Evolutionary conservation across 2,888 invertebrate species (phyloP), one percentile per base, ranked within the genome.

Genomic region (Nysson spinosus): DNA sequence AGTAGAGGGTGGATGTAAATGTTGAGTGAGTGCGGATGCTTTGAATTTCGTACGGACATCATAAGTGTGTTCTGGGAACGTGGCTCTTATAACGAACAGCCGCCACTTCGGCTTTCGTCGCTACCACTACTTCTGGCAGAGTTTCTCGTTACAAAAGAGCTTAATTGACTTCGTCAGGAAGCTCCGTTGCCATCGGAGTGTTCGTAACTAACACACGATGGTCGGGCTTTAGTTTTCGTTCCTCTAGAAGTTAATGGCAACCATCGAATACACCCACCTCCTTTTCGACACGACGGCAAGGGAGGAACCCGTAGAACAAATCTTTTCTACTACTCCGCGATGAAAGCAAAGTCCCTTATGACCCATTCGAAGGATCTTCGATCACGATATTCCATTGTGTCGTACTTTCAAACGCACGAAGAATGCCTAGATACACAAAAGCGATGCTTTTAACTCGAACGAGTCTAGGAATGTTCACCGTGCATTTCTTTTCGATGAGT

Each of bases 121-220:
- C 51, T 65, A 55, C 40, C 44, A 14, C 61, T 60, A 65, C 61
- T 70, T 71, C 65, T 73, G 47, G 12, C 57, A 43, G 61, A 61
- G 58, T 57, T 70, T 62, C 70, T 60, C 64, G 52, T 65, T 66
- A 81, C 76, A 73, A 77, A 77, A 81, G 77, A 69, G 71, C 80
- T 80, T 82, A 83, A 83, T 83, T 83, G 79, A 83, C 81, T 83
- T 83, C 79, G 83, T 83, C 80, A 80, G 80, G 71, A 80, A 74
- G 74, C 71, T 71, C 65, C 64, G 65, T 50, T 61, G 68, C 70
- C 66, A 49, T 64, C 46, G 62, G 67, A 74, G 67, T 68, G 61
- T 69, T 64, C 72, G 69, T 68, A 77, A 78, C 67, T 63, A 69
- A 67, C 64, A 47, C 47, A 37, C 57, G 40, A 49, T 40, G 55